These are phyloP conservation scores for Ahaetulla prasina DNA, from an alignment of 2,113 vertebrate genomes.

Conservation along the genomic window DNA sequence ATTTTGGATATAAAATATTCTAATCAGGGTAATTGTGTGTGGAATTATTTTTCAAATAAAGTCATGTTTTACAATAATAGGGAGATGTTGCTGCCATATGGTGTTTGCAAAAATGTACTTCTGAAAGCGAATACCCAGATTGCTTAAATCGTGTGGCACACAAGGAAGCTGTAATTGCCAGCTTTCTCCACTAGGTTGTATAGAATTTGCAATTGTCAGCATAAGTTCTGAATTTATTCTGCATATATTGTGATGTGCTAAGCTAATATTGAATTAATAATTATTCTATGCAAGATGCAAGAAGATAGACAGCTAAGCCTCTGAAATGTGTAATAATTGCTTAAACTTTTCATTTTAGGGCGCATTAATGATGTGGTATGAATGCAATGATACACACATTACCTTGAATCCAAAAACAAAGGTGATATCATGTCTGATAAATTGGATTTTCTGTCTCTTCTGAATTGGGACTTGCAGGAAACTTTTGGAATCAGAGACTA, in stretches of 20 bases:
- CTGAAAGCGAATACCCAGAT: background rate
- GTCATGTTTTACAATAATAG: background rate
- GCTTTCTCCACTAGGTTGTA: slow-evolving; percentile 67
- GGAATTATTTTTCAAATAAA: background rate
- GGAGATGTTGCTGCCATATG: background rate
- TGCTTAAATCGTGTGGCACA: background rate
- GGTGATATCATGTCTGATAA: background rate
- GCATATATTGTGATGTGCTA: slow-evolving; percentile 37
- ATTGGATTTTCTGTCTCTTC: background rate
- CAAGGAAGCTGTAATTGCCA: slow-evolving; percentile 31
- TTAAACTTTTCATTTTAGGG: slow-evolving; percentile 19
- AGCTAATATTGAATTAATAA: slow-evolving; percentile 47
- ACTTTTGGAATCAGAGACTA: background rate
- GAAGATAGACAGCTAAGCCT: slow-evolving; percentile 32
- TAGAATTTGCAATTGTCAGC: slow-evolving; percentile 25
- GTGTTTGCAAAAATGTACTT: background rate
- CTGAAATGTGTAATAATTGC: slow-evolving; percentile 19
- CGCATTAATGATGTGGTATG: slow-evolving; percentile 9
- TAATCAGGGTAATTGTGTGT: background rate
- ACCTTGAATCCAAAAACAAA: slow-evolving; percentile 19
- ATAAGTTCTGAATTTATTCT: slow-evolving; percentile 37
- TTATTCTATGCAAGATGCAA: slow-evolving; percentile 45
- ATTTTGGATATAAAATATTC: background rate
- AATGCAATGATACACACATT: slow-evolving; percentile 12
- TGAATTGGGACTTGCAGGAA: background rate